phyloP scores from a whole-genome alignment of 2,888 invertebrate genomes.

The Cheilosia soror region DNA sequence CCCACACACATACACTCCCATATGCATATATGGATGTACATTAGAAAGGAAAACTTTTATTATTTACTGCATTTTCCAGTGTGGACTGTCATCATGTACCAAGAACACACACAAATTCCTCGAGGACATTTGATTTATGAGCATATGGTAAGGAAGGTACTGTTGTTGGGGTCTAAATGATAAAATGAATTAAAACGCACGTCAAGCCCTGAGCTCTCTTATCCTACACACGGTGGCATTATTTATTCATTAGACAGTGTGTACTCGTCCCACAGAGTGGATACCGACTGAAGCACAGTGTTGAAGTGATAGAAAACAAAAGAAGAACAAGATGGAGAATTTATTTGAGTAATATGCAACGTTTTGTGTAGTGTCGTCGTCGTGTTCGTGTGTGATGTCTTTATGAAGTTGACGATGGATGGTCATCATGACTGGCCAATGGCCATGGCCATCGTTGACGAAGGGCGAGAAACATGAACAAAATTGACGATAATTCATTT shows the following conservation, averaged over 20 bases:
- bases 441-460: slow-evolving; percentile 35
- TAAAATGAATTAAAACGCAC: slow-evolving; percentile 74
- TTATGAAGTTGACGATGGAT: slow-evolving; percentile 60
- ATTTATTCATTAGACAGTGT: slow-evolving; percentile 72
- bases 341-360: slow-evolving; percentile 44
- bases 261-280: slow-evolving; percentile 30
- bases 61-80: slow-evolving; percentile 72
- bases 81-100: slow-evolving; percentile 15
- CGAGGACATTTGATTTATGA: slow-evolving; percentile 75
- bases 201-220: slow-evolving; percentile 56
- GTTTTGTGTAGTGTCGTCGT: slow-evolving; percentile 5
- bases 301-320: slow-evolving; percentile 62
- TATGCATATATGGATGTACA: background rate
- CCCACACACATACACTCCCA: slow-evolving; percentile 19
- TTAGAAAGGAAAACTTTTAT: slow-evolving; percentile 66
- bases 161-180: slow-evolving; percentile 65
- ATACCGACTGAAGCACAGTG: slow-evolving; percentile 2
- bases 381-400: slow-evolving; percentile 48
- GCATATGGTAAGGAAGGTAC: slow-evolving; percentile 66
- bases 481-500: slow-evolving; percentile 74
- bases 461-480: slow-evolving; percentile 67
- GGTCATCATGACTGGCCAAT: slow-evolving; percentile 18
- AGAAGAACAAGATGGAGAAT: slow-evolving; percentile 48
- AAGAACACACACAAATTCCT: slow-evolving; percentile 61
- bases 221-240: slow-evolving; percentile 60